Conservation (phyloP, 2,888 invertebrate species). For the Oscheius sp. region DNA sequence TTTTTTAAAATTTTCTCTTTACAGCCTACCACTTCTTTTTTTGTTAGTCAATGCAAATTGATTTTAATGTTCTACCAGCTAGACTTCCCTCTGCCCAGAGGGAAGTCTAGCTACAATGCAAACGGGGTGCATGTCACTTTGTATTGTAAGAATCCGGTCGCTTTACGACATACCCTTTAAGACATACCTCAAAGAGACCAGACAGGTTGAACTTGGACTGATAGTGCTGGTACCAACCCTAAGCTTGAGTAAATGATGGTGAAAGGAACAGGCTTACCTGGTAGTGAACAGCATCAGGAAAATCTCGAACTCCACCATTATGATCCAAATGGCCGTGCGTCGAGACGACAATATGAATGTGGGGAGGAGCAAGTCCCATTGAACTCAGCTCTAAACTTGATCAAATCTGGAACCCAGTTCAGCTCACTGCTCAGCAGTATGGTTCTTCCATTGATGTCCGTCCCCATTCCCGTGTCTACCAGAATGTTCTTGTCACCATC, state of each 20-base stretch:
- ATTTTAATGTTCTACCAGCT: too few species aligned
- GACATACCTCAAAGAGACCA: slow-evolving; percentile 56
- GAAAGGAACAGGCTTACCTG: slow-evolving; percentile 30
- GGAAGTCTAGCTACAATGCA: too few species aligned
- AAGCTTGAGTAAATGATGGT: neutral
- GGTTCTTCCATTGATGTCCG: slow-evolving; percentile 71
- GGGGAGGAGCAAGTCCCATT: slow-evolving; percentile 60
- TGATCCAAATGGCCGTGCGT: slow-evolving; percentile 73
- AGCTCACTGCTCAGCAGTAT: slow-evolving; percentile 61
- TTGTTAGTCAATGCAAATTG: too few species aligned
- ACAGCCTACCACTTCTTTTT: too few species aligned
- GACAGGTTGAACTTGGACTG: slow-evolving; percentile 64
- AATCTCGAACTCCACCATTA: slow-evolving; percentile 56
- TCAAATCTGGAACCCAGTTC: too few species aligned
- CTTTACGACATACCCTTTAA: neutral
- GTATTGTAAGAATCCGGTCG: too few species aligned
- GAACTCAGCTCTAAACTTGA: slow-evolving; percentile 48
- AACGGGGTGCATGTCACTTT: too few species aligned
- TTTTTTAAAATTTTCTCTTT: too few species aligned
- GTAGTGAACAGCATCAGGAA: slow-evolving; percentile 64
- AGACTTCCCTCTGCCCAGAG: too few species aligned
- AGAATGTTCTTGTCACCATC: slow-evolving; percentile 65
- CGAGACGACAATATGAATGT: slow-evolving; percentile 67
- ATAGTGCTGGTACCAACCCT: slow-evolving; percentile 63
- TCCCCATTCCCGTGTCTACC: slow-evolving; percentile 71